Conservation (phyloP, 2,113 vertebrate species). For the Thoracochromis brauschi region DNA sequence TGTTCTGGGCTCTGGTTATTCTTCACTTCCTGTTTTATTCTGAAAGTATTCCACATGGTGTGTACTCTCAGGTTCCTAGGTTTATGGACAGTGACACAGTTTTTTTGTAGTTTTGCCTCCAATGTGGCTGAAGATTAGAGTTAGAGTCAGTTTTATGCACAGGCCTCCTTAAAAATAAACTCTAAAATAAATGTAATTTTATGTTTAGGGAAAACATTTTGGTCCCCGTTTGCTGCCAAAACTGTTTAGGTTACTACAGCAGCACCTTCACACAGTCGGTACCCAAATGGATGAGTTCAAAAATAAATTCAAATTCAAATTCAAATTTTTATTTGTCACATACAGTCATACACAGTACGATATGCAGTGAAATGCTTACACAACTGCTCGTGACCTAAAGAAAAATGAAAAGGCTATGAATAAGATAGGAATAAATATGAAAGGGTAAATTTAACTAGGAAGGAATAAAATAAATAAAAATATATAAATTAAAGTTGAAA, state of each 20-base stretch:
- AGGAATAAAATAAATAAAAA: no score
- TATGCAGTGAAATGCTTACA: no score
- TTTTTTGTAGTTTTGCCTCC: background rate
- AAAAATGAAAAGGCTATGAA: no score
- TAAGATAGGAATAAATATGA: no score
- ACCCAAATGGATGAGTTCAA: background rate
- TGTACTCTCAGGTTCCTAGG: background rate
- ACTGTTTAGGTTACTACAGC: background rate
- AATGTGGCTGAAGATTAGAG: background rate
- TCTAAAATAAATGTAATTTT: background rate
- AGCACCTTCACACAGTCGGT: background rate
- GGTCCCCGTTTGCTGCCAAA: background rate
- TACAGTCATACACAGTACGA: no score
- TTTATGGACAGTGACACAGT: background rate
- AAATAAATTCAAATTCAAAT: no score
- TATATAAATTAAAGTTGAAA: no score
- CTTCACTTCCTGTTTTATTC: background rate
- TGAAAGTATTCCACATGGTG: background rate
- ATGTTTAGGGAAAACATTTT: background rate
- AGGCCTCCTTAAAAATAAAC: background rate
- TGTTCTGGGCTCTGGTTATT: background rate
- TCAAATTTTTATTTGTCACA: no score
- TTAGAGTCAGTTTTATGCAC: background rate
- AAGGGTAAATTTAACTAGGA: no score
- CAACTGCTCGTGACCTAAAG: no score